Evolutionary conservation across 2,888 invertebrate genomes (phyloP), one percentile per base, ranked within the genome.

Genomic region (Eremobia ochroleuca): DNA sequence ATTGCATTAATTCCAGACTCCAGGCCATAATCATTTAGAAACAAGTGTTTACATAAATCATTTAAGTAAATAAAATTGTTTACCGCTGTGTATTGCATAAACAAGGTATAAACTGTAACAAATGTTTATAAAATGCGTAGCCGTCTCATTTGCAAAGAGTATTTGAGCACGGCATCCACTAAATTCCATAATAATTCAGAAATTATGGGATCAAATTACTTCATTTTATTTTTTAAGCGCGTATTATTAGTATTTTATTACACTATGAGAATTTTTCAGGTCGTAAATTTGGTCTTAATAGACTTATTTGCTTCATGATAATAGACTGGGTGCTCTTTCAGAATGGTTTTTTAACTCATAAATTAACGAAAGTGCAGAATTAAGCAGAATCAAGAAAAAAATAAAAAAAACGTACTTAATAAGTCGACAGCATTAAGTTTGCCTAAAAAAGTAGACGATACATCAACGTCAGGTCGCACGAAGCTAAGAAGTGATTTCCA

Each of bases 1-100:
- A 96, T 96, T 90, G 92, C 92, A 94, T 96, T 96, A 96, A 96
- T 96, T 95, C 94, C 94, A 88, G 92, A 94, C 93, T 92, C 92
- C 91, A 86, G 86, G 89, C 93, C 90, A 93, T 94, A 93, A 94
- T 94, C 92, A 92, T 95, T 93, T 92, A 91, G 92, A 93, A 95
- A 93, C 93, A 93, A 94, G 91, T 92, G 90, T 92, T 93, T 91
- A 91, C 92, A 91, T 93, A 91, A 93, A 92, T 92, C 89, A 90
- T 85, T 88, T 85, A 87, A 76, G 85, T 87, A 88, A 88, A 88
- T 91, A 88, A 90, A 89, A 86, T 85, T 89, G 83, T 87, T 85
- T 83, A 81, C 82, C 74, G 59, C 62, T 77, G 74, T 77, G 64
- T 72, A 76, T 79, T 88, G 84, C 72, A 70, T 82, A 84, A 83